These are phyloP conservation scores for Oceanodroma leucorhoa DNA, from an alignment of 2,797 vertebrate species.

Conservation along the genomic window DNA sequence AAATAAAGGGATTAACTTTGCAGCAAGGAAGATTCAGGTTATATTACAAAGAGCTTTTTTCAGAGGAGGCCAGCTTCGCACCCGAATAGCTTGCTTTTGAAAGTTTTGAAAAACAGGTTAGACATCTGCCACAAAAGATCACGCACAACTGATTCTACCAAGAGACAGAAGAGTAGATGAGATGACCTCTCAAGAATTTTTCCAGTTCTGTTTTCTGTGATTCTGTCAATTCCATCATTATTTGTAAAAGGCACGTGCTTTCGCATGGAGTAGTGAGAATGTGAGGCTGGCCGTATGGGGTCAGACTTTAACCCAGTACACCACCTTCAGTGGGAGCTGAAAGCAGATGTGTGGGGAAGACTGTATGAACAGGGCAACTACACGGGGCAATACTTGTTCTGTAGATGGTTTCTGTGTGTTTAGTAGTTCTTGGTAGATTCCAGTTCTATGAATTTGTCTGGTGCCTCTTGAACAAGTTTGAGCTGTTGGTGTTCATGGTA, in stretches of 20 bases:
- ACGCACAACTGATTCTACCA: not conserved
- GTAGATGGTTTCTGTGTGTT: not conserved
- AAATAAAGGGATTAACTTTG: slow-evolving; percentile 22
- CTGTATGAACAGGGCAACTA: not conserved
- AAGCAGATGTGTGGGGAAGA: not conserved
- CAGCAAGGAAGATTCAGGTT: not conserved
- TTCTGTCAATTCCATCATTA: not conserved
- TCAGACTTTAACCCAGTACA: slow-evolving; percentile 14
- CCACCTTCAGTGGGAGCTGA: not conserved
- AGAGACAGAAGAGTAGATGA: slow-evolving; percentile 19
- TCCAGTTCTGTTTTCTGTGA: not conserved
- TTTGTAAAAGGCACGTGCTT: not conserved
- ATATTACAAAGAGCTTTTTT: slow-evolving; percentile 6
- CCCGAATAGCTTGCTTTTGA: slow-evolving; percentile 31
- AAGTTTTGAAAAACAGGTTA: slow-evolving; percentile 36
- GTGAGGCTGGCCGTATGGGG: not conserved
- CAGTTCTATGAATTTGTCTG: not conserved
- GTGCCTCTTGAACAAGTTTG: not conserved
- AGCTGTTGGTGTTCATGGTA: not conserved
- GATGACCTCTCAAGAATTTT: slow-evolving; percentile 41
- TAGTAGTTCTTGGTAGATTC: not conserved
- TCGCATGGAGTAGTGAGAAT: not conserved
- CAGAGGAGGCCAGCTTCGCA: not conserved
- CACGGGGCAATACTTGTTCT: not conserved
- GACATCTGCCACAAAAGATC: slow-evolving; percentile 27